Percentiles rank a stretch among this genome's conserved stretches.
Evolutionary conservation across 1,140 invertebrate species (phyloP).

Genomic region (Microplitis mediator): DNA sequence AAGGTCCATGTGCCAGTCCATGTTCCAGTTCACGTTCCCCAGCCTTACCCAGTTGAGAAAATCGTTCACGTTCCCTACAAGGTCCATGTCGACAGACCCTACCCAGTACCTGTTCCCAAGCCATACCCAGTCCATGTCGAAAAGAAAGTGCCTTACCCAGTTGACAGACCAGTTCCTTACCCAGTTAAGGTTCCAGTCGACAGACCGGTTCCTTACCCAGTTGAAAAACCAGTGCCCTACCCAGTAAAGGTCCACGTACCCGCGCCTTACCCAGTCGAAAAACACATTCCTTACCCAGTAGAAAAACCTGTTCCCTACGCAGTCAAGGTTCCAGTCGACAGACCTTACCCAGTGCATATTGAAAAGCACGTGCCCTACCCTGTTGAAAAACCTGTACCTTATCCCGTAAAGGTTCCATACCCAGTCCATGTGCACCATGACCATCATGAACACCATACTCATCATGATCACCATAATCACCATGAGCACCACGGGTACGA

Average conservation of each 20-base stretch:
- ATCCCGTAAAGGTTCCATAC: constrained; percentile 69
- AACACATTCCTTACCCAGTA: constrained; percentile 41
- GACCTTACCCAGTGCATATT: constrained; percentile 40
- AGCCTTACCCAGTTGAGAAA: constrained; percentile 70
- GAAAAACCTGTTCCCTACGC: constrained; percentile 41
- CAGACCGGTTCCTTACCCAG: constrained; percentile 55
- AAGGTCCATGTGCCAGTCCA: constrained; percentile 68
- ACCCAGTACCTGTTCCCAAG: constrained; percentile 69
- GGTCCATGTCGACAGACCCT: constrained; percentile 66
- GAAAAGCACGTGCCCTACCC: constrained; percentile 46
- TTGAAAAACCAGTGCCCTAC: constrained; percentile 65
- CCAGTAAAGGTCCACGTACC: constrained; percentile 50
- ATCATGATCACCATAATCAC: constrained; percentile 22
- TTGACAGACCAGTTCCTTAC: constrained; percentile 68
- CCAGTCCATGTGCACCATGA: constrained; percentile 60
- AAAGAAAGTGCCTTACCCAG: constrained; percentile 71
- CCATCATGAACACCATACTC: constrained; percentile 36
- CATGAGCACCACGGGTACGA: constrained; percentile 16
- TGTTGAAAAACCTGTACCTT: constrained; percentile 53
- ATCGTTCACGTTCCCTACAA: constrained; percentile 70
- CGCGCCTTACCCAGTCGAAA: constrained; percentile 45
- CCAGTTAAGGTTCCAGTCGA: constrained; percentile 57
- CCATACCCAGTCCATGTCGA: constrained; percentile 68
- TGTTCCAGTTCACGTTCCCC: constrained; percentile 69
- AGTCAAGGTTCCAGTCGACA: constrained; percentile 40